Evolutionary conservation across 1,140 invertebrate genomes (phyloP), one percentile per base, ranked within the genome.

Genomic region (Brachionus manjavacas): DNA sequence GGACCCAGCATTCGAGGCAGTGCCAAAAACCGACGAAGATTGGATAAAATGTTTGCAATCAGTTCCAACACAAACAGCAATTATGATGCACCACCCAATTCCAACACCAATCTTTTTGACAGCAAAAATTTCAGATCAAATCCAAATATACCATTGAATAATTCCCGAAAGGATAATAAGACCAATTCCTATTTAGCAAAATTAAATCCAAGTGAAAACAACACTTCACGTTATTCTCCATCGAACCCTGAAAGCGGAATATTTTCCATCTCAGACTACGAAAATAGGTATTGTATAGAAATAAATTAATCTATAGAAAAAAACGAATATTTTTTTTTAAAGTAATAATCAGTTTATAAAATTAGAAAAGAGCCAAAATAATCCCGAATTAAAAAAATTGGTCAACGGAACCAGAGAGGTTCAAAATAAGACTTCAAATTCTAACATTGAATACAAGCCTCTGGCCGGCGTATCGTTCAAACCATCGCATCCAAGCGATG

Each of bases 231-330:
- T 8, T 81, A 81, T 23, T 25, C 79, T n/a, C 79, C 79, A 23
- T 81, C 79, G 4, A 81, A 81, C 64, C 79, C 79, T 6, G 79
- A 81, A 68, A 81, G 79, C 25, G 79, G 79, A 64, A 81, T 81
- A 28, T 81, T 64, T 68, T 81, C 79, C n/a, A 16, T 81, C 20
- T 81, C 79, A 43, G 79, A 81, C 20, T 81, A 81, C 52, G 64
- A 60, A 14, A 39, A 81, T 35, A 76, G 68, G 68, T 72, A 68
- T 8, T 28, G 12, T 12, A 2, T 46, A 46, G n/a, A 12, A 46
- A 46, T 31, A 16, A 41, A 41, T 16, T n/a, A 20, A 31, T 39
- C 28, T 31, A n/a, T n/a, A 31, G 39, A 31, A 68, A 31, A 78
- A 49, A 16, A n/a, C n/a, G n/a, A 23, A 78, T n/a, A 1, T 43